Percentiles rank a stretch among this genome's conserved stretches.
Conservation (phyloP, 2,888 invertebrate species). For the Cryptophagus acutangulus region DNA sequence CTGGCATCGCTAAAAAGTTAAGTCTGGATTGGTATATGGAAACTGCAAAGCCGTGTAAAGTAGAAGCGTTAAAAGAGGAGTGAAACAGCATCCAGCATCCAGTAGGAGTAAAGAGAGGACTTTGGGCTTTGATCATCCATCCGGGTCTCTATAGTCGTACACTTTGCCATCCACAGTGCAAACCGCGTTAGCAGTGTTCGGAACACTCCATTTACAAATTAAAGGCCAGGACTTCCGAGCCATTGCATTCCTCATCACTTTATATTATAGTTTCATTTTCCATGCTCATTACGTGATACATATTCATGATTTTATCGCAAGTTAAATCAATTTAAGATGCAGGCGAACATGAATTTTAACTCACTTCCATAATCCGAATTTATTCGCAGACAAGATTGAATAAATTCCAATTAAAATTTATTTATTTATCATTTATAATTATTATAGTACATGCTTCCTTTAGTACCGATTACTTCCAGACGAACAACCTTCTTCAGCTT, state of each 20-base stretch:
- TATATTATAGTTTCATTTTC: conserved; percentile 37
- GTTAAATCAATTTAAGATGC: too few relatives aligned
- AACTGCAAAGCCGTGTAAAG: not conserved
- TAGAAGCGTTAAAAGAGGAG: not conserved
- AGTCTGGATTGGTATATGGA: too few relatives aligned
- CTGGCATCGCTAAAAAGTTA: conserved; percentile 12
- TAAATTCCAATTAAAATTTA: too few relatives aligned
- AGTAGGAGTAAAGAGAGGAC: not conserved
- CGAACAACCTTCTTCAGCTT: too few relatives aligned
- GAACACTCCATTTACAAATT: conserved; percentile 47
- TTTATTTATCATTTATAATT: too few relatives aligned
- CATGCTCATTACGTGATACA: conserved; percentile 34
- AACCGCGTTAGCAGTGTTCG: conserved; percentile 30
- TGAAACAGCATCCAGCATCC: not conserved
- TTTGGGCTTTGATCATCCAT: conserved; percentile 36
- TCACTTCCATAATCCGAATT: too few relatives aligned
- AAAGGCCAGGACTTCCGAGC: conserved; percentile 45
- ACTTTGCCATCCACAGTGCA: conserved; percentile 28
- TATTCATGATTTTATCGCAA: conserved; percentile 40
- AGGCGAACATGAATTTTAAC: too few relatives aligned
- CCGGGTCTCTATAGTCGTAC: conserved; percentile 20
- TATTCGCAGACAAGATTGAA: too few relatives aligned
- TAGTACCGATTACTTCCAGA: too few relatives aligned
- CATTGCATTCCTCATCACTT: conserved; percentile 41
- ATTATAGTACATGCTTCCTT: too few relatives aligned